Percentiles rank a stretch among this genome's conserved stretches.
Conservation (phyloP, 2,797 vertebrate species). For the Scleropages formosus region DNA sequence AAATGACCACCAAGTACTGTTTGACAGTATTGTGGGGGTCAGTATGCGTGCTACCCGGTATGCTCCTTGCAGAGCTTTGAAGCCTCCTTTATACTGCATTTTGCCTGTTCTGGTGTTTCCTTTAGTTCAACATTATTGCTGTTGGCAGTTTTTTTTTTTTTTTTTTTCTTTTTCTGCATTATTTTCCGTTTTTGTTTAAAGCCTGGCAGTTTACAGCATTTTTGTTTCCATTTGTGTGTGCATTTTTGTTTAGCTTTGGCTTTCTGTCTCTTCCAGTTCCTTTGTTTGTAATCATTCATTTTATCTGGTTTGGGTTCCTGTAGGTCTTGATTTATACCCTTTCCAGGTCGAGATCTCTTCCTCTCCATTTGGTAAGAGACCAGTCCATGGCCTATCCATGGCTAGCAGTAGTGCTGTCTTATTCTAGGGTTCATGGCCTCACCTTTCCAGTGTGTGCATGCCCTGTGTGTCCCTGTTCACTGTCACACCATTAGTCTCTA, state of each 20-base stretch:
- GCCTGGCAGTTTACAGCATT: slow-evolving; percentile 5
- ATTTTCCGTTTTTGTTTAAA: neutral
- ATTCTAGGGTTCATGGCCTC: slow-evolving; percentile 44
- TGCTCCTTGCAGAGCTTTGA: neutral
- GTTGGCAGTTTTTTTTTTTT: neutral
- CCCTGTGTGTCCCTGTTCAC: too few species aligned
- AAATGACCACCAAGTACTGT: slow-evolving; percentile 28
- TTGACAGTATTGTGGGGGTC: neutral
- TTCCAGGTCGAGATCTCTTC: slow-evolving; percentile 90
- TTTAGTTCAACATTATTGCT: slow-evolving; percentile 1
- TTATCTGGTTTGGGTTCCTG: slow-evolving; percentile 85
- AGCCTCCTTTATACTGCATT: neutral
- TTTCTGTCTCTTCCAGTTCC: slow-evolving; percentile 51
- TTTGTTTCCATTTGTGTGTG: neutral
- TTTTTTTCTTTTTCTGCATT: too few species aligned
- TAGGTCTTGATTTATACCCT: slow-evolving; percentile 95
- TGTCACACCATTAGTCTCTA: too few species aligned
- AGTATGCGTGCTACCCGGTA: neutral
- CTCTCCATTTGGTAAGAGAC: slow-evolving; percentile 91
- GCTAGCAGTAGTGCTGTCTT: slow-evolving; percentile 66
- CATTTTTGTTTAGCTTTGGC: slow-evolving; percentile 20
- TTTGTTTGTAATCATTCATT: slow-evolving; percentile 64
- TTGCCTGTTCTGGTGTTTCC: slow-evolving; percentile 6
- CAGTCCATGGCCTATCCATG: slow-evolving; percentile 62
- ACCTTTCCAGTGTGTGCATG: neutral